phyloP scores from a whole-genome alignment of 1,140 invertebrate species.

The Brachystomella parvula region DNA sequence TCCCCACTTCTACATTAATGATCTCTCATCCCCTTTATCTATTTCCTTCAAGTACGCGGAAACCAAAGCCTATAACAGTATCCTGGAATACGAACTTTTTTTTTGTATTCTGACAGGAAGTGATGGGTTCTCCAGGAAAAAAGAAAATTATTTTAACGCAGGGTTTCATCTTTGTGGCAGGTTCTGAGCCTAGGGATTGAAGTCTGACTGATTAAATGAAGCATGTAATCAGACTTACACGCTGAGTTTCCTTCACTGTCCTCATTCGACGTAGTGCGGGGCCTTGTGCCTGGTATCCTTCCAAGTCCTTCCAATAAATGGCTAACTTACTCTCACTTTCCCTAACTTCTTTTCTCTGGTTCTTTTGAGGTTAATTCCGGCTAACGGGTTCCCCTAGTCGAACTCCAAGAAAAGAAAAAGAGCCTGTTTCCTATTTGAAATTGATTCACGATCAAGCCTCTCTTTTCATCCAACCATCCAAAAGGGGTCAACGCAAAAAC shows the following conservation, averaged over 20 bases:
- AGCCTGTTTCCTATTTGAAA: too few relatives aligned
- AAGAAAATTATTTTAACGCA: too few relatives aligned
- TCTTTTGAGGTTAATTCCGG: background rate
- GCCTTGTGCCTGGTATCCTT: background rate
- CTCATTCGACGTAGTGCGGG: too few relatives aligned
- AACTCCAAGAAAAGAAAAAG: background rate
- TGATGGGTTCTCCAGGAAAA: background rate
- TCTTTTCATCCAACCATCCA: too few relatives aligned
- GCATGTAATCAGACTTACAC: background rate
- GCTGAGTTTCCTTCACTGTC: background rate
- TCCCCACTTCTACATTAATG: background rate
- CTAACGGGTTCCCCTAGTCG: background rate
- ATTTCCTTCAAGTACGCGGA: background rate
- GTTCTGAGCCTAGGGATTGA: too few relatives aligned
- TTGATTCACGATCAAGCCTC: too few relatives aligned
- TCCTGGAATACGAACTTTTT: too few relatives aligned
- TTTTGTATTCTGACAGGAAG: too few relatives aligned
- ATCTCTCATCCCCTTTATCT: background rate
- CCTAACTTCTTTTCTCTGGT: background rate
- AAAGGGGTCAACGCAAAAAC: too few relatives aligned
- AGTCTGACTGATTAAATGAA: background rate
- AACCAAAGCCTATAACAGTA: too few relatives aligned
- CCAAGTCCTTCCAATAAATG: background rate
- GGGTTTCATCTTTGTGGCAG: too few relatives aligned
- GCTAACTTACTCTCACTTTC: background rate